Conservation (phyloP, 2,113 vertebrate species). For the Syngnathoides biaculeatus region DNA sequence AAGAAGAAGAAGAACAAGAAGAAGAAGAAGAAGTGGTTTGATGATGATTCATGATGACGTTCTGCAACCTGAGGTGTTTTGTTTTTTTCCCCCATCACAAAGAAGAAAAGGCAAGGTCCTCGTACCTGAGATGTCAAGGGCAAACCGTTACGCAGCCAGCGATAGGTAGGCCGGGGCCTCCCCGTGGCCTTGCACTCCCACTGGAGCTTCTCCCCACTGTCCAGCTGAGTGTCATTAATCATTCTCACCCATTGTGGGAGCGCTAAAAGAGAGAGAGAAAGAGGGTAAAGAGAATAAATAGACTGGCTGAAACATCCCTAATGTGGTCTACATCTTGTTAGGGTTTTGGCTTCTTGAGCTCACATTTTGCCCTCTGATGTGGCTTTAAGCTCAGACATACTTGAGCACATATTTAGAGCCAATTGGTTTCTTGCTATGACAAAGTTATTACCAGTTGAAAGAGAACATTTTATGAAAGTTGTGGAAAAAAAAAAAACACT, state of each 20-base stretch:
- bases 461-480: too few relatives aligned
- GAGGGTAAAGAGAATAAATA: not conserved
- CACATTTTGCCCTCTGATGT: not conserved
- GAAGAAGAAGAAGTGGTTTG: not conserved
- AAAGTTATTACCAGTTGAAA: too few relatives aligned
- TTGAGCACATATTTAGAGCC: too few relatives aligned
- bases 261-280: slow-evolving; percentile 53
- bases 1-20: slow-evolving; percentile 45
- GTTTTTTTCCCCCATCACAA: not conserved
- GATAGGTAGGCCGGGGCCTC: slow-evolving; percentile 87
- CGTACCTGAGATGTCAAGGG: slow-evolving; percentile 82
- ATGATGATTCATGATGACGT: slow-evolving; percentile 11
- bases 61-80: slow-evolving; percentile 1
- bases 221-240: slow-evolving; percentile 91
- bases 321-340: not conserved
- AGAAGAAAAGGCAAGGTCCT: slow-evolving; percentile 3
- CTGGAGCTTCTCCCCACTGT: slow-evolving; percentile 86
- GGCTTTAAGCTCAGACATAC: too few relatives aligned
- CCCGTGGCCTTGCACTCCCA: slow-evolving; percentile 94
- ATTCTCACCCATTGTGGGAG: slow-evolving; percentile 89
- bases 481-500: too few relatives aligned
- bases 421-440: too few relatives aligned
- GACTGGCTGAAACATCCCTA: not conserved
- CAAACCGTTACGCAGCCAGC: slow-evolving; percentile 86
- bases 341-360: not conserved